phyloP scores from a whole-genome alignment of 2,888 invertebrate genomes.

The Drosophila atripex region DNA sequence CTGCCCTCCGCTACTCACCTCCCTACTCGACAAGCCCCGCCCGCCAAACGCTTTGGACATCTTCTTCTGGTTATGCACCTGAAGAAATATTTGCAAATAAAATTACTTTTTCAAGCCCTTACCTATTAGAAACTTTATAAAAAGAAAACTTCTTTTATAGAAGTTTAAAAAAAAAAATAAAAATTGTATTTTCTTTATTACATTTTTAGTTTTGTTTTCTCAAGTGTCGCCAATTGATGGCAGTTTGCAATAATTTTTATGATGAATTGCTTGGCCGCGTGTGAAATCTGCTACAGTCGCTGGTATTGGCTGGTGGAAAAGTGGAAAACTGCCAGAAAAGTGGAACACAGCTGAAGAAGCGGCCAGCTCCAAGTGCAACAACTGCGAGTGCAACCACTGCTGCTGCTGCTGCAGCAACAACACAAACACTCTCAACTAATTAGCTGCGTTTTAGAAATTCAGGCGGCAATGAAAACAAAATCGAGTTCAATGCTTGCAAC shows the following conservation, averaged over 20 bases:
- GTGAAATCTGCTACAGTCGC: conserved; percentile 66
- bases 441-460: conserved; percentile 80
- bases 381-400: conserved; percentile 37
- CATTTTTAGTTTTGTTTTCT: not conserved
- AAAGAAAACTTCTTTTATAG: too few species aligned
- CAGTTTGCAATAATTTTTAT: conserved; percentile 76
- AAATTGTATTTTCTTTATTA: not conserved
- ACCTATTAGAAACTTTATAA: too few species aligned
- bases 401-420: conserved; percentile 39
- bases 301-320: conserved; percentile 67
- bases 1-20: not conserved
- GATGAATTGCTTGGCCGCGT: conserved; percentile 79
- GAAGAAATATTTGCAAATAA: not conserved
- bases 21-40: conserved; percentile 5
- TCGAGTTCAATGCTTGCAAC: conserved; percentile 79
- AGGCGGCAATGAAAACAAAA: conserved; percentile 80
- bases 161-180: too few species aligned
- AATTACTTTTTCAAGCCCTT: too few species aligned
- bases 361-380: conserved; percentile 39
- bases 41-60: conserved; percentile 12
- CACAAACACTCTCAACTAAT: conserved; percentile 77
- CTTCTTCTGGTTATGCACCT: conserved; percentile 29
- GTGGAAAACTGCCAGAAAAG: conserved; percentile 79
- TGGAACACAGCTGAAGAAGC: conserved; percentile 75
- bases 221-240: conserved; percentile 61